Evolutionary conservation across 2,888 invertebrate species (phyloP), one percentile per base, ranked within the genome.

Genomic region (Hermodice carunculata): DNA sequence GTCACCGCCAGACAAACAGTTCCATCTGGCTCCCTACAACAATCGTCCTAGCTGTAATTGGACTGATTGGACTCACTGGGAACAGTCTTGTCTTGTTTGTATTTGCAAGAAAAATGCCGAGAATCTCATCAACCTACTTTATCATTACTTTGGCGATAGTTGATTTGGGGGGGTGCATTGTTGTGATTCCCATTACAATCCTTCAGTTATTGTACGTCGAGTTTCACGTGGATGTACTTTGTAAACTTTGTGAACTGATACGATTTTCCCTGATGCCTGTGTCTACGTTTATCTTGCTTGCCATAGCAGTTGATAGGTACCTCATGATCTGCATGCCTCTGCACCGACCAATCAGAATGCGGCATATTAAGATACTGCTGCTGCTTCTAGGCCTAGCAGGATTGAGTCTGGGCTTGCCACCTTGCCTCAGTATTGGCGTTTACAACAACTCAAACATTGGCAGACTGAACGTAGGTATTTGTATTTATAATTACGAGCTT

Each of bases 301-400:
- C 73, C 3, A 78, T 81, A n/a, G 79, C 80, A 5, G 70, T 79
- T 44, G 81, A 81, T 51, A 63, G 81, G 14, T 81, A 72, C 66
- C 61, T 78, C n/a, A 65, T 80, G 6, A 78, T 81, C 28, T 80
- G 76, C 57, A 66, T 67, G 44, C 67, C 71, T 6, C 69, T 72
- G 0, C 60, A 44, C 19, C 66, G 58, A 34, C 48, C 66, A 14
- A 67, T 75, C 19, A 70, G 66, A 26, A 24, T 29, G n/a, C 29
- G 29, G 11, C 46, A 31, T 14, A 67, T 73, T 37, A 66, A 66
- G 32, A 53, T 69, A 73, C 19, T 52, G 66, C 22, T 53, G 37
- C 37, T 26, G 2, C 37, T 24, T 3, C 19, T 34, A 14, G 14
- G 32, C 3, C 8, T 3, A 5, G 32, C 49, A 5, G 53, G 78